These are phyloP conservation scores for Eristalinus sepulchralis DNA, from an alignment of 2,888 invertebrate genomes.

Conservation along the genomic window DNA sequence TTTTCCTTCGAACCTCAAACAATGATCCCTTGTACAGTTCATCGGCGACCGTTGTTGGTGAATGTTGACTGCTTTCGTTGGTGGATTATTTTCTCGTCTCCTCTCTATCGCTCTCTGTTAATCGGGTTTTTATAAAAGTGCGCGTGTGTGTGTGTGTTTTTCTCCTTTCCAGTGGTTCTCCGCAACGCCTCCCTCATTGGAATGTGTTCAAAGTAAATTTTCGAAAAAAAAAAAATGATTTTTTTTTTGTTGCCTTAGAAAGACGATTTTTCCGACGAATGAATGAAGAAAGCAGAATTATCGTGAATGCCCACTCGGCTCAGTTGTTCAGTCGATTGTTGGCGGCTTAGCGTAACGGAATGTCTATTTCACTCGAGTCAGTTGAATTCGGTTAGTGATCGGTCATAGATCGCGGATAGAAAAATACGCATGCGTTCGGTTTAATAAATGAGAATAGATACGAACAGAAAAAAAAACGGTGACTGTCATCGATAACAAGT, in stretches of 20 bases:
- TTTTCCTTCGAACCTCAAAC: conserved; percentile 35
- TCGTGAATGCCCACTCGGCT: conserved; percentile 44
- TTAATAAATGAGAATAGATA: background rate
- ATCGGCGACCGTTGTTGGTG: conserved; percentile 58
- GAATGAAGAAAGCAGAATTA: conserved; percentile 40
- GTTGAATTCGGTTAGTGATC: conserved; percentile 67
- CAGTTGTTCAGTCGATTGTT: conserved; percentile 54
- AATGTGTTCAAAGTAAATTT: conserved; percentile 26
- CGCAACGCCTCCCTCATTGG: conserved; percentile 56
- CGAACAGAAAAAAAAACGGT: background rate
- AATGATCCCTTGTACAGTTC: conserved; percentile 51
- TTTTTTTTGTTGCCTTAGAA: conserved; percentile 27
- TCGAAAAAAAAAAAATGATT: background rate
- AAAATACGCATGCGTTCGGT: conserved; percentile 58
- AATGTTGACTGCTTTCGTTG: conserved; percentile 52
- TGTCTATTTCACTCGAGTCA: conserved; percentile 62
- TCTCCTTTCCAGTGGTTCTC: conserved; percentile 29
- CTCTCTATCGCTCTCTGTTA: background rate
- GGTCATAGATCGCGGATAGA: conserved; percentile 64
- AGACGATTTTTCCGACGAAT: conserved; percentile 56
- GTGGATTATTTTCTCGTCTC: conserved; percentile 22
- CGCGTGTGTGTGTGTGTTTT: background rate
- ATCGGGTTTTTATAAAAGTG: background rate
- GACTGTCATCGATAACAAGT: conserved; percentile 39
- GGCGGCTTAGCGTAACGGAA: conserved; percentile 67